Conservation (phyloP, 2,888 invertebrate species). For the Shargacucullia verbasci region DNA sequence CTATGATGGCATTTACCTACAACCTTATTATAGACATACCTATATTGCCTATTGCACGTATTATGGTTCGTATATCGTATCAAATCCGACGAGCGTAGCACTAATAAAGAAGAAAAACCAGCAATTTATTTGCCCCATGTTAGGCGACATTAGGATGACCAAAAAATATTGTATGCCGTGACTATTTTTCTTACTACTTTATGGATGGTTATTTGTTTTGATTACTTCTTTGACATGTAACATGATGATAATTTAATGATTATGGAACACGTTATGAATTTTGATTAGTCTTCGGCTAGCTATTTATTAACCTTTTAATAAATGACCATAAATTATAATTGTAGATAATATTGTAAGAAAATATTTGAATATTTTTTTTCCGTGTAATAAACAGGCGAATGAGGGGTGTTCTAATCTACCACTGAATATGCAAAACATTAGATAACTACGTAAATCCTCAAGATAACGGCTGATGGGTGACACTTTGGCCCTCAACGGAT, state of each 20-base stretch:
- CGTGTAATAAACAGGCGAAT: conserved; percentile 13
- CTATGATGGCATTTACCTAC: conserved; percentile 16
- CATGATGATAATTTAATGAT: too few relatives aligned
- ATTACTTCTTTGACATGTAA: too few relatives aligned
- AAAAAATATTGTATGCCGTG: conserved; percentile 15
- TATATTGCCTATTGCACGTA: conserved; percentile 24
- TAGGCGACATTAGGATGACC: conserved; percentile 9
- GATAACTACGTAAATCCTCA: conserved; percentile 20
- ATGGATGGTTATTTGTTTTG: too few relatives aligned
- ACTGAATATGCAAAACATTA: conserved; percentile 29
- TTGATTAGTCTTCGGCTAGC: too few relatives aligned
- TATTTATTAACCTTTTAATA: too few relatives aligned
- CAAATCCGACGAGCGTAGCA: conserved; percentile 14
- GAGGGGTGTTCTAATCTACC: conserved; percentile 28
- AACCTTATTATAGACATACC: conserved; percentile 8
- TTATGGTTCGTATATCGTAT: conserved; percentile 16
- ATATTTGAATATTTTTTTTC: too few relatives aligned
- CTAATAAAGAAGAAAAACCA: conserved; percentile 26
- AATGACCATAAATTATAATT: too few relatives aligned
- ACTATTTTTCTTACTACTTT: too few relatives aligned
- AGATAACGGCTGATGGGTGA: conserved; percentile 34
- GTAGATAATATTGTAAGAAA: too few relatives aligned
- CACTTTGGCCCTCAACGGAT: conserved; percentile 31
- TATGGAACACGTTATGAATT: too few relatives aligned
- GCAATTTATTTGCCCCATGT: conserved; percentile 22